These are phyloP conservation scores for Centrocercus urophasianus DNA, from an alignment of 2,113 vertebrate species.

Conservation along the genomic window DNA sequence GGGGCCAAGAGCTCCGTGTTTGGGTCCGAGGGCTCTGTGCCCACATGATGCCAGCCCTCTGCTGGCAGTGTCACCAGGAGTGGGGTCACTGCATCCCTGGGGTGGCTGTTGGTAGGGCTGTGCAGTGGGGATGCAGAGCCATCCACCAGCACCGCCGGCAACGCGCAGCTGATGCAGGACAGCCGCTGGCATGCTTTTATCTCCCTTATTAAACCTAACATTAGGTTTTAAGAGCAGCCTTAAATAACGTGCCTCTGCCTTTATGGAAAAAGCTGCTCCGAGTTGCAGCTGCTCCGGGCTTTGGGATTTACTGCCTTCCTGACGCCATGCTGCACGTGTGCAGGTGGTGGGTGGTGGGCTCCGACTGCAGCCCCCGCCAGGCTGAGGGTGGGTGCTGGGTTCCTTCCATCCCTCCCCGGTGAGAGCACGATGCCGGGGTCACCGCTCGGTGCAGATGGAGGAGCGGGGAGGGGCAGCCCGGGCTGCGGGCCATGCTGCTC, in stretches of 20 bases:
- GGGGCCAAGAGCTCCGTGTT: not conserved
- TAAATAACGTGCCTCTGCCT: conserved; percentile 49
- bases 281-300: not conserved
- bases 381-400: no score
- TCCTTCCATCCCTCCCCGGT: no score
- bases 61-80: no score
- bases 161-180: not conserved
- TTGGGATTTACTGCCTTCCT: not conserved
- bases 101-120: not conserved
- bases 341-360: not conserved
- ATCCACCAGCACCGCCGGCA: accelerated
- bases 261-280: not conserved
- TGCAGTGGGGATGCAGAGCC: not conserved
- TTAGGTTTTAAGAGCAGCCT: conserved; percentile 59
- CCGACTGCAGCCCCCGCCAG: no score
- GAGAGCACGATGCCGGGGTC: not conserved
- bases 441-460: no score
- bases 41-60: not conserved
- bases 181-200: conserved; percentile 27
- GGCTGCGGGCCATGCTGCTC: not conserved
- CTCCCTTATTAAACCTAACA: conserved; percentile 56
- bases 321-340: accelerated
- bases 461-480: no score
- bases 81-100: not conserved
- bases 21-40: not conserved